Evolutionary conservation across 2,888 invertebrate species (phyloP).

Genomic region (Cordylochernes scorpioides): DNA sequence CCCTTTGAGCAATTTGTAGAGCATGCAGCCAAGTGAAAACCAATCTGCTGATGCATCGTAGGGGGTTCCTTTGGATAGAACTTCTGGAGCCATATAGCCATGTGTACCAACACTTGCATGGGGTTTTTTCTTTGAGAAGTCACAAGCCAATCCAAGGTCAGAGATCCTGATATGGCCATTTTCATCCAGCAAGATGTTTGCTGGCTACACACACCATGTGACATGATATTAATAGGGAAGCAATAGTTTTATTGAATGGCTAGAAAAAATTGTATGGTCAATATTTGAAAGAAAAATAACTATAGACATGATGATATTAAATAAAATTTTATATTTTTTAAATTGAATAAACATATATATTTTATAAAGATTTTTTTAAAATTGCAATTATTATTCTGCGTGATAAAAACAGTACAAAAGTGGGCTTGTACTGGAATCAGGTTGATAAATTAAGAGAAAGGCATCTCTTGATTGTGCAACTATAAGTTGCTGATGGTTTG

Average conservation of each 20-base stretch:
- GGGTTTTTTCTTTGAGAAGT: conserved; percentile 97
- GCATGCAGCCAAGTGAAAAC: conserved; percentile 99
- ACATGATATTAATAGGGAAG: not conserved
- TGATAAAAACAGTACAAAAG: no score
- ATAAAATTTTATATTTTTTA: no score
- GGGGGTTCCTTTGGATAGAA: conserved; percentile 86
- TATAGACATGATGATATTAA: no score
- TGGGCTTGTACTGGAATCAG: no score
- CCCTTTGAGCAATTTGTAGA: conserved; percentile 94
- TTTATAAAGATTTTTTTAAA: no score
- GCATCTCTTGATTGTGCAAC: no score
- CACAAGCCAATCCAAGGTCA: conserved; percentile 91
- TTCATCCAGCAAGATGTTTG: conserved; percentile 93
- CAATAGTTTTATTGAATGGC: no score
- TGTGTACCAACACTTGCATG: conserved; percentile 98
- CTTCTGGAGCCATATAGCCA: conserved; percentile 99
- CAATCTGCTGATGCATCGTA: conserved; percentile 99
- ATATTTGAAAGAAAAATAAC: no score
- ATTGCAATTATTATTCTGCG: no score
- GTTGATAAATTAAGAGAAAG: no score
- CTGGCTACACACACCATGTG: conserved; percentile 50
- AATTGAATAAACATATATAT: no score
- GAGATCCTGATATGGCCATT: conserved; percentile 98
- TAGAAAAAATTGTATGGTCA: not conserved
- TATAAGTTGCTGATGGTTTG: no score